These are phyloP conservation scores for Rhopalosiphum maidis DNA, from an alignment of 1,140 invertebrate genomes.

Conservation along the genomic window DNA sequence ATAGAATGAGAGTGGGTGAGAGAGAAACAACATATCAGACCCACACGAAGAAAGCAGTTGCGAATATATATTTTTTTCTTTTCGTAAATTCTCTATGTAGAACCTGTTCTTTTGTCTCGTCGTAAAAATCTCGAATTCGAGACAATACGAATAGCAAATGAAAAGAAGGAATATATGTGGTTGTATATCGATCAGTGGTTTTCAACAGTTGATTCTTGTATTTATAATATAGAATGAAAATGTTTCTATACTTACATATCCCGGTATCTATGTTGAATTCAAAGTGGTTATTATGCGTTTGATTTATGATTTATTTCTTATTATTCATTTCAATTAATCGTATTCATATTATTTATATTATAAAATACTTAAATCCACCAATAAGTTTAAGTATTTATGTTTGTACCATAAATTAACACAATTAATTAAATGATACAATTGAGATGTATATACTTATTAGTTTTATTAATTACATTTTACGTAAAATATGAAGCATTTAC, in stretches of 20 bases:
- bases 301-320: background rate
- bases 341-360: background rate
- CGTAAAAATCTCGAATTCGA: constrained; percentile 52
- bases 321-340: background rate
- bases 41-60: constrained; percentile 51
- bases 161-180: constrained; percentile 45
- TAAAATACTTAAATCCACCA: background rate
- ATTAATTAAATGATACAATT: background rate
- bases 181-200: constrained; percentile 54
- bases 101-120: constrained; percentile 57
- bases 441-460: too few relatives aligned
- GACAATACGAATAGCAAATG: constrained; percentile 49
- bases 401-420: background rate
- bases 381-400: background rate
- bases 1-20: background rate
- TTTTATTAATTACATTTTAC: too few relatives aligned
- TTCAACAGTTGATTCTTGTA: constrained; percentile 39
- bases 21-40: constrained; percentile 18
- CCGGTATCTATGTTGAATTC: background rate
- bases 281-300: background rate
- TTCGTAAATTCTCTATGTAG: constrained; percentile 33
- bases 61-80: constrained; percentile 48
- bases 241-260: background rate
- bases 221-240: background rate
- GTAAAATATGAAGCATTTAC: too few relatives aligned